Conservation (phyloP, 2,888 invertebrate genomes). For the Euspilapteryx auroguttella region DNA sequence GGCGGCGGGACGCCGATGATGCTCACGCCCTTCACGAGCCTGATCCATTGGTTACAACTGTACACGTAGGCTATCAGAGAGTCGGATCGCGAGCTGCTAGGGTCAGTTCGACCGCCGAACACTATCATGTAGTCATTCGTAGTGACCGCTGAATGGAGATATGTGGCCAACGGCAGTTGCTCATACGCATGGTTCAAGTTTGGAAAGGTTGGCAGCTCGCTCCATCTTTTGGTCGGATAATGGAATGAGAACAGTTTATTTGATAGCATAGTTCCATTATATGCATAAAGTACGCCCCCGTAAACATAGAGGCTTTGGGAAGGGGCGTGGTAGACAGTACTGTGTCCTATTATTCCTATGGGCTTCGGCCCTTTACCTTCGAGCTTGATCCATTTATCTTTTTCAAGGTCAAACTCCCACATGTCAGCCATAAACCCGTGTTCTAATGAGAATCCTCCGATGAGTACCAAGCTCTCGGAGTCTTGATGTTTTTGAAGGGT, state of each 20-base stretch:
- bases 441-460: slow-evolving; percentile 83
- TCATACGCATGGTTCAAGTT: slow-evolving; percentile 61
- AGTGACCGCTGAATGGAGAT: slow-evolving; percentile 86
- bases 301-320: slow-evolving; percentile 87
- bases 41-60: slow-evolving; percentile 87
- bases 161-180: slow-evolving; percentile 73
- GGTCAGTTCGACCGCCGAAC: slow-evolving; percentile 81
- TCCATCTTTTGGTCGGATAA: slow-evolving; percentile 77
- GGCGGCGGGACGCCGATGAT: slow-evolving; percentile 74
- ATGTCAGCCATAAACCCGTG: slow-evolving; percentile 73
- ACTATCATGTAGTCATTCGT: slow-evolving; percentile 90
- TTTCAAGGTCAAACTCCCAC: slow-evolving; percentile 81
- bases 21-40: slow-evolving; percentile 62
- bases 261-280: slow-evolving; percentile 71
- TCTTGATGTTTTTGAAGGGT: slow-evolving; percentile 76
- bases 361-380: slow-evolving; percentile 74
- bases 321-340: slow-evolving; percentile 79
- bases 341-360: slow-evolving; percentile 85
- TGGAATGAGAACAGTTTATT: slow-evolving; percentile 79
- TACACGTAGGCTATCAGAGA: slow-evolving; percentile 84
- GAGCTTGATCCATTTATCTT: slow-evolving; percentile 72
- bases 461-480: slow-evolving; percentile 75
- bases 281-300: slow-evolving; percentile 80
- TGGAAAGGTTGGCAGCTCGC: slow-evolving; percentile 71
- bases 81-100: slow-evolving; percentile 70